phyloP scores from a whole-genome alignment of 2,888 invertebrate genomes.

The Eugnorisma glareosa region DNA sequence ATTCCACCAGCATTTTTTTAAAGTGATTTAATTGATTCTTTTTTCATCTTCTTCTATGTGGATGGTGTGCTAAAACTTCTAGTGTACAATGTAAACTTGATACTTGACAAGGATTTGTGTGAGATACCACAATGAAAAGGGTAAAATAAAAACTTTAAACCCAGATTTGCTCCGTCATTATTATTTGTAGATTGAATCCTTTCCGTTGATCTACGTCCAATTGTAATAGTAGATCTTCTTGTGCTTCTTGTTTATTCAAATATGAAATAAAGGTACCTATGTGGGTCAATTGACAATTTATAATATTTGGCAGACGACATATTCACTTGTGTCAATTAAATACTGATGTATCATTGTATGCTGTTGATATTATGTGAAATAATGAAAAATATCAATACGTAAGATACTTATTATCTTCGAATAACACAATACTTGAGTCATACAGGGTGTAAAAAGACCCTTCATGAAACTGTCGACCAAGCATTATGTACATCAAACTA shows the following conservation, averaged over 20 bases:
- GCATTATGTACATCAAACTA: too few species aligned
- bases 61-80: background rate
- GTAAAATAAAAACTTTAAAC: background rate
- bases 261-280: constrained; percentile 8
- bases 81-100: too few species aligned
- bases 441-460: too few species aligned
- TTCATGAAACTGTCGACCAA: too few species aligned
- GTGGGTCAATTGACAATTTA: constrained; percentile 30
- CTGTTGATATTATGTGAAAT: background rate
- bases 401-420: background rate
- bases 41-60: background rate
- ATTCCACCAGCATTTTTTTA: too few species aligned
- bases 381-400: background rate
- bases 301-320: constrained; percentile 31
- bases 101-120: too few species aligned
- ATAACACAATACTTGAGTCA: background rate
- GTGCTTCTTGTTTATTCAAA: background rate
- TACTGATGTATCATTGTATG: constrained; percentile 34
- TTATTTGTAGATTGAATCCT: background rate
- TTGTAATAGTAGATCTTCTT: background rate
- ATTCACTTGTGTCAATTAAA: constrained; percentile 36
- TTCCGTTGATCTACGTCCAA: background rate
- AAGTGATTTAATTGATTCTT: too few species aligned
- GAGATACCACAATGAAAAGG: too few species aligned
- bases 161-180: background rate